Conservation (phyloP, 2,888 invertebrate species). For the Limnephilus rhombicus region DNA sequence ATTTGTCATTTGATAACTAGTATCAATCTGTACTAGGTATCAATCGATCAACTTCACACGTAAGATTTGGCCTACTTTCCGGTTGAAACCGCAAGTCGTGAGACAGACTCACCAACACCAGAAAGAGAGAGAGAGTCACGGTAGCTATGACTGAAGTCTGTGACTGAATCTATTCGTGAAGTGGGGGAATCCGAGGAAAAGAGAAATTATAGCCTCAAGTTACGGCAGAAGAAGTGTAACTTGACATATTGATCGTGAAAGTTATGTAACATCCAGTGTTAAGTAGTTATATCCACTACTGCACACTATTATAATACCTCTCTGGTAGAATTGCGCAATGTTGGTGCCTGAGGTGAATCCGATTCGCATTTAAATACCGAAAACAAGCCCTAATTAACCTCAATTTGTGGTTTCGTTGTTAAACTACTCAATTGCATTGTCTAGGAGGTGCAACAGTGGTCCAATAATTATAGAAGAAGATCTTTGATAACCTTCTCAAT, state of each 20-base stretch:
- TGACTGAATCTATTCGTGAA: neutral
- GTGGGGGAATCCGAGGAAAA: neutral
- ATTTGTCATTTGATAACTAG: neutral
- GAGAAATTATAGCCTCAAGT: conserved; percentile 11
- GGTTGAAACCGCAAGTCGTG: neutral
- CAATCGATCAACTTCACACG: neutral
- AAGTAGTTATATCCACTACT: neutral
- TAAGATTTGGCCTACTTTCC: neutral
- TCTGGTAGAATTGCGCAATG: neutral
- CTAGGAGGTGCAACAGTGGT: neutral
- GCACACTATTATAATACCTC: neutral
- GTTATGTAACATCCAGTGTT: conserved; percentile 50
- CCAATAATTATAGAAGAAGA: too few species aligned
- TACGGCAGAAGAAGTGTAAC: conserved; percentile 40
- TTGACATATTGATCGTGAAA: conserved; percentile 63
- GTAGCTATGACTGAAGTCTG: neutral
- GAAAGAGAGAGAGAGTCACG: neutral
- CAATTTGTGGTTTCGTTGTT: neutral
- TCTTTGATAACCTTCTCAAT: too few species aligned
- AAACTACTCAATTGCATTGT: neutral
- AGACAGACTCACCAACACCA: neutral
- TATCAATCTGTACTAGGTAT: neutral
- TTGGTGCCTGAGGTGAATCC: neutral
- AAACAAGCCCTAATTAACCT: neutral
- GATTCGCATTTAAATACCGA: neutral